These are phyloP conservation scores for Murina feae DNA, from an alignment of 2,113 vertebrate species.

Conservation along the genomic window DNA sequence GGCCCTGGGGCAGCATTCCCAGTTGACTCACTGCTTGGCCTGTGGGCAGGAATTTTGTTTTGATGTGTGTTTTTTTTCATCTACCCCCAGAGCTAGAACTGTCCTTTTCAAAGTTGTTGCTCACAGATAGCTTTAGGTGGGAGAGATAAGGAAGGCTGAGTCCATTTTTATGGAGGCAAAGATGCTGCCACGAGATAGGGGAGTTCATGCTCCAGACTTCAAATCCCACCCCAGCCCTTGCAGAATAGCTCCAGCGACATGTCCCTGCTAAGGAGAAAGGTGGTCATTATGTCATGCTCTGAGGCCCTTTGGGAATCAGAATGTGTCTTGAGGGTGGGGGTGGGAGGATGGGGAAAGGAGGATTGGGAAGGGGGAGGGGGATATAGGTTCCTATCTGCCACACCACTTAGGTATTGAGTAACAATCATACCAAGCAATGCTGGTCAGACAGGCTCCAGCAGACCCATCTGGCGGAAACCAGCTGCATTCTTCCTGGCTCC, in stretches of 20 bases:
- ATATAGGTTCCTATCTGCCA: not conserved
- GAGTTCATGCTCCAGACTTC: not conserved
- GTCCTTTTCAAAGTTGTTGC: not conserved
- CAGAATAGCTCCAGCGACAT: not conserved
- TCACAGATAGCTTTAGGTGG: not conserved
- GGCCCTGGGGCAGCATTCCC: not conserved
- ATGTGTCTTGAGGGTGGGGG: no score
- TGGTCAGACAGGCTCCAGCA: slow-evolving; percentile 17
- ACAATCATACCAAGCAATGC: not conserved
- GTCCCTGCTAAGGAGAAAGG: not conserved
- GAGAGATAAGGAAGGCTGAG: slow-evolving; percentile 4
- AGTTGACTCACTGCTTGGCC: not conserved
- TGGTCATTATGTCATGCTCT: not conserved
- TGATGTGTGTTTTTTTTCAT: not conserved
- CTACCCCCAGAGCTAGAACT: not conserved
- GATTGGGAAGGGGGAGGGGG: no score
- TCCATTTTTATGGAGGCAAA: not conserved
- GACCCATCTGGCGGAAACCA: not conserved
- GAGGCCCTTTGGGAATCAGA: not conserved
- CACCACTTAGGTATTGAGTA: not conserved
- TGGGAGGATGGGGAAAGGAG: accelerated
- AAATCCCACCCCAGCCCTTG: not conserved
- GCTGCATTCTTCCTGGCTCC: not conserved
- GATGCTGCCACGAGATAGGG: not conserved
- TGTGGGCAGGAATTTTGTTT: not conserved